Percentiles rank a stretch among this genome's conserved stretches.
phyloP scores from a whole-genome alignment of 2,888 invertebrate genomes.

The Periphyllus acericola region DNA sequence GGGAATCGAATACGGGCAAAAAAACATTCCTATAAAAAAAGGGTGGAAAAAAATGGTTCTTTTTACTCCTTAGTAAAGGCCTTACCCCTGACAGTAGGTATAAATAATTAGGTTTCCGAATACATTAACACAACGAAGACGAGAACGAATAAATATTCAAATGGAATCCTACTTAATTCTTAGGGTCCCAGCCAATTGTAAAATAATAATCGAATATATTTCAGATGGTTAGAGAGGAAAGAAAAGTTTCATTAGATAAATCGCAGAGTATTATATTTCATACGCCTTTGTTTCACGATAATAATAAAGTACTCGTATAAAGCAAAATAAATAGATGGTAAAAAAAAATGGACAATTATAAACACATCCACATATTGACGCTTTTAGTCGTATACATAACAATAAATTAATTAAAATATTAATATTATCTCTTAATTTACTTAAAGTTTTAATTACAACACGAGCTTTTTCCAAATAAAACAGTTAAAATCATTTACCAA shows the following conservation, averaged over 20 bases:
- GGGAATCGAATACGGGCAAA: constrained; percentile 30
- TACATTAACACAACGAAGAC: constrained; percentile 28
- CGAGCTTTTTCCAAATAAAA: too few relatives aligned
- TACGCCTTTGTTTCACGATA: too few relatives aligned
- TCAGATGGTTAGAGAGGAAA: not conserved
- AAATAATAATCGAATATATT: constrained; percentile 46
- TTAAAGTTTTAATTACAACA: too few relatives aligned
- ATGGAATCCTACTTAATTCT: constrained; percentile 29
- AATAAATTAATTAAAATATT: too few relatives aligned
- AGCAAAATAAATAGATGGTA: not conserved
- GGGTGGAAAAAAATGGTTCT: constrained; percentile 47
- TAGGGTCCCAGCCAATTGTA: constrained; percentile 19
- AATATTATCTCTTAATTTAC: too few relatives aligned
- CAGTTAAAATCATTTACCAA: too few relatives aligned
- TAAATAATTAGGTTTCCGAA: constrained; percentile 54
- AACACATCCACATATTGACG: too few relatives aligned
- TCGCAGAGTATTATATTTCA: not conserved
- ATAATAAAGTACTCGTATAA: too few relatives aligned
- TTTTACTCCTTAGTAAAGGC: constrained; percentile 8
- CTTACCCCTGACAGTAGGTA: constrained; percentile 44
- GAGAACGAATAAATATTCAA: constrained; percentile 41
- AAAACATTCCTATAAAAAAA: constrained; percentile 36
- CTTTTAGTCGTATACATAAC: too few relatives aligned
- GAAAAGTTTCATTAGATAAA: not conserved
- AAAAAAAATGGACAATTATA: not conserved